These are phyloP conservation scores for Sebastes fasciatus DNA, from an alignment of 2,113 vertebrate genomes.

Conservation along the genomic window DNA sequence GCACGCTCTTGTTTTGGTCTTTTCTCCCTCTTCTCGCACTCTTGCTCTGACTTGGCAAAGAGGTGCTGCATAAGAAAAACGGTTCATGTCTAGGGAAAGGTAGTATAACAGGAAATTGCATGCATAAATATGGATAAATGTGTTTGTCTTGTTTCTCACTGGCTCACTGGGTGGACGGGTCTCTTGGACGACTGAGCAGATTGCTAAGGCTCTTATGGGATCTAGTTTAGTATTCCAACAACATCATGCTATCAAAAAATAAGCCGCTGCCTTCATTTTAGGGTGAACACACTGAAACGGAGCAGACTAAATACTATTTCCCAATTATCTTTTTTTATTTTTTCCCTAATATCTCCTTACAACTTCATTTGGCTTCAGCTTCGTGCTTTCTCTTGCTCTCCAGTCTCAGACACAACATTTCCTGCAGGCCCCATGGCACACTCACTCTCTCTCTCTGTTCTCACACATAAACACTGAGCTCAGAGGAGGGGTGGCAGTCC, in stretches of 20 bases:
- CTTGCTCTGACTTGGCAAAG: constrained; percentile 12
- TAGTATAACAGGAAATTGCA: constrained; percentile 14
- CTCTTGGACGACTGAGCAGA: constrained; percentile 31
- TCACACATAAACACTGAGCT: constrained; percentile 28
- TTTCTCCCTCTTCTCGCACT: background rate
- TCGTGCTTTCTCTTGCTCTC: constrained; percentile 22
- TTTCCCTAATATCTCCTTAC: constrained; percentile 12
- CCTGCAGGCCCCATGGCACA: constrained; percentile 53
- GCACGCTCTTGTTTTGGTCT: constrained; percentile 8
- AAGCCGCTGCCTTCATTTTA: constrained; percentile 31
- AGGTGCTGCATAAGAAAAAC: background rate
- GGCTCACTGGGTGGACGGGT: background rate
- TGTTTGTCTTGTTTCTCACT: constrained; percentile 16
- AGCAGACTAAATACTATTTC: constrained; percentile 12
- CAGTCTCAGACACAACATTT: constrained; percentile 64
- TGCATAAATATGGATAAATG: constrained; percentile 20
- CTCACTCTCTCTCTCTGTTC: background rate
- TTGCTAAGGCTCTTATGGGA: constrained; percentile 41
- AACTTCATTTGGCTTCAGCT: constrained; percentile 5
- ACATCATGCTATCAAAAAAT: constrained; percentile 13
- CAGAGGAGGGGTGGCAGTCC: constrained; percentile 32
- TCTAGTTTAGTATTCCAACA: constrained; percentile 43
- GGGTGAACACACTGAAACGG: constrained; percentile 14
- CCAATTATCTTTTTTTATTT: constrained; percentile 5
- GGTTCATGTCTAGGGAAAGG: background rate